Conservation (phyloP, 2,113 vertebrate species). For the Rhegmatorhina hoffmannsi region DNA sequence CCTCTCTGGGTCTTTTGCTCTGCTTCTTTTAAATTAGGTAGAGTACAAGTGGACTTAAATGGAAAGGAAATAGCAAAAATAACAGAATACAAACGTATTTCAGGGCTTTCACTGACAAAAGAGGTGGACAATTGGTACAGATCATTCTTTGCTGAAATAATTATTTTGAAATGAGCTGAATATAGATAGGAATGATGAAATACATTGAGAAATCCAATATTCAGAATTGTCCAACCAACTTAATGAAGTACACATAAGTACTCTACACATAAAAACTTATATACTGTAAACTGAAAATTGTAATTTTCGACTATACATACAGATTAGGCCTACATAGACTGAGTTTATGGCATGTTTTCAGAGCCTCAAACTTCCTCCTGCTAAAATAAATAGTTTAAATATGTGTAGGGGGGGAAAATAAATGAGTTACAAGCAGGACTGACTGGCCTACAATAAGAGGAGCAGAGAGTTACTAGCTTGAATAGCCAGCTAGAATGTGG, state of each 20-base stretch:
- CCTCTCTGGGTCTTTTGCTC: slow-evolving; percentile 33
- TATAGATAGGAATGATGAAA: neutral
- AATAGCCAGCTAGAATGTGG: neutral
- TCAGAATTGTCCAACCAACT: neutral
- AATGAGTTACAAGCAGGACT: neutral
- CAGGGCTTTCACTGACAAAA: neutral
- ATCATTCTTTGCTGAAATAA: neutral
- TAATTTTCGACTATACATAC: neutral
- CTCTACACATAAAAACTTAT: neutral
- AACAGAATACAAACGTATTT: neutral
- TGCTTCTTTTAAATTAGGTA: slow-evolving; percentile 23
- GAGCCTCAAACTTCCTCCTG: neutral
- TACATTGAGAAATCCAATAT: neutral
- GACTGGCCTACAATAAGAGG: neutral
- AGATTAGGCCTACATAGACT: neutral
- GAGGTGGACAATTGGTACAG: neutral
- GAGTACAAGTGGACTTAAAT: neutral
- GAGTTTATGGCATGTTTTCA: neutral
- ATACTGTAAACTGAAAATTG: neutral
- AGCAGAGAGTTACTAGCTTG: neutral
- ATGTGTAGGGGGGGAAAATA: neutral
- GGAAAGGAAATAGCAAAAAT: neutral
- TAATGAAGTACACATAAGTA: neutral
- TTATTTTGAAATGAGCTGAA: neutral
- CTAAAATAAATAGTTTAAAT: too few relatives aligned